A percentile compares a stretch with the other conserved stretches of the same genome.
phyloP scores from a whole-genome alignment of 2,113 vertebrate species.

The Phasianus colchicus region DNA sequence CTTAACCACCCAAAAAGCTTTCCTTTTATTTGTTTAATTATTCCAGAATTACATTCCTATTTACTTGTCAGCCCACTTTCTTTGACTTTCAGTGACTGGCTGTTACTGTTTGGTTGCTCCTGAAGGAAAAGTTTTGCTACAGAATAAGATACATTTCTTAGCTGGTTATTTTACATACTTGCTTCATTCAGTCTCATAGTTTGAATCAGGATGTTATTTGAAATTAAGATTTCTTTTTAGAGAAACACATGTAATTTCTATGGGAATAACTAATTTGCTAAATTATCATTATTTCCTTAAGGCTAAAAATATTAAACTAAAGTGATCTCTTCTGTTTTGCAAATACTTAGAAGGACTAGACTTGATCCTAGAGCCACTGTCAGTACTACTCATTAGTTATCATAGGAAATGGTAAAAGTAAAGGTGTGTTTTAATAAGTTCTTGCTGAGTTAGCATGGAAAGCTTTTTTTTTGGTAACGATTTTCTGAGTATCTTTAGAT shows the following conservation, averaged over 20 bases:
- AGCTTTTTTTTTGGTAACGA: background rate
- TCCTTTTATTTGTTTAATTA: background rate
- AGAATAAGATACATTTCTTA: background rate
- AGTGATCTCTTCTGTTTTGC: background rate
- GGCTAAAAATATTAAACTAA: background rate
- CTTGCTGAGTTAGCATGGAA: background rate
- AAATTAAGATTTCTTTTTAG: background rate
- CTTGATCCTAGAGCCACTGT: background rate
- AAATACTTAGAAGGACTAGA: background rate
- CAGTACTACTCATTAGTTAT: background rate
- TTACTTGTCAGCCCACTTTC: background rate
- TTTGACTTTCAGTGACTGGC: background rate
- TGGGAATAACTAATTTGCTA: background rate
- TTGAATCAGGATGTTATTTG: background rate
- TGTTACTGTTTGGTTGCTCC: background rate
- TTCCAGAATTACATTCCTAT: background rate
- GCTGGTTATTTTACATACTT: background rate
- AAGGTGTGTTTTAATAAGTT: background rate
- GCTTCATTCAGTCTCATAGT: background rate
- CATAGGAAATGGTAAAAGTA: background rate
- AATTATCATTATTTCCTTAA: background rate
- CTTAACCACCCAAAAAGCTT: background rate
- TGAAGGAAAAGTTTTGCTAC: background rate
- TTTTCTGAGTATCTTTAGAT: background rate
- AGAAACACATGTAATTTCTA: background rate